Evolutionary conservation across 2,888 invertebrate genomes (phyloP), one percentile per base, ranked within the genome.

Genomic region (Oscheius sp.): DNA sequence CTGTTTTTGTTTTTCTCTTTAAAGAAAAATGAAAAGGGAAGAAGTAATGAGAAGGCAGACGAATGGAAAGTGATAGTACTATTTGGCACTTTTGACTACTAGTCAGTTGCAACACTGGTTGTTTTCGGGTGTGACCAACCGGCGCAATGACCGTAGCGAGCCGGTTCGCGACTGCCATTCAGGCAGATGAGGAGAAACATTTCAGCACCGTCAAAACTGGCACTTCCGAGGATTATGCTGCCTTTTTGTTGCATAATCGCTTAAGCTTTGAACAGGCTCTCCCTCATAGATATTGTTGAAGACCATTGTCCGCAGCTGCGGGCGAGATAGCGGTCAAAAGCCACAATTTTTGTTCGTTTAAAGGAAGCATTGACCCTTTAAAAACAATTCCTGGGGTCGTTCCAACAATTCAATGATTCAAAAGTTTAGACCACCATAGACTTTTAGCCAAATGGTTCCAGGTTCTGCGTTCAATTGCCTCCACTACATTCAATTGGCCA

Each of bases 21-120:
- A 9, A 35, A 6, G 9, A 35, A 35, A 9, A 35, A 35, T 9
- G 9, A 35, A 35, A 35, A 35, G 35, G 3, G 35, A 35, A 35
- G 9, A 35, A 6, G 9, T 35, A 9, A 35, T 35, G 35, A 35
- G 35, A 9, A 9, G 9, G 9, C 35, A 35, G 35, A 35, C 35
- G 35, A 9, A 9, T n/a, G 35, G 35, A 35, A 35, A 35, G 35
- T 35, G 35, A 35, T 35, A 3, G 35, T 35, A 35, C 35, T 35
- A 35, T 35, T 9, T 35, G 35, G 35, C 35, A 35, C 35, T 35
- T 35, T 35, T 35, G 35, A 35, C 35, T 35, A 35, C 35, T 52
- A 66, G 66, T 66, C 52, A 66, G 16, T 61, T 66, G 66, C 66
- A 66, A 66, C 66, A 66, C 66, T 66, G 66, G 66, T 66, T 66